A percentile compares a stretch with the other conserved stretches of the same genome.
phyloP scores from a whole-genome alignment of 2,797 vertebrate genomes.

The Catamblyrhynchus diadema region DNA sequence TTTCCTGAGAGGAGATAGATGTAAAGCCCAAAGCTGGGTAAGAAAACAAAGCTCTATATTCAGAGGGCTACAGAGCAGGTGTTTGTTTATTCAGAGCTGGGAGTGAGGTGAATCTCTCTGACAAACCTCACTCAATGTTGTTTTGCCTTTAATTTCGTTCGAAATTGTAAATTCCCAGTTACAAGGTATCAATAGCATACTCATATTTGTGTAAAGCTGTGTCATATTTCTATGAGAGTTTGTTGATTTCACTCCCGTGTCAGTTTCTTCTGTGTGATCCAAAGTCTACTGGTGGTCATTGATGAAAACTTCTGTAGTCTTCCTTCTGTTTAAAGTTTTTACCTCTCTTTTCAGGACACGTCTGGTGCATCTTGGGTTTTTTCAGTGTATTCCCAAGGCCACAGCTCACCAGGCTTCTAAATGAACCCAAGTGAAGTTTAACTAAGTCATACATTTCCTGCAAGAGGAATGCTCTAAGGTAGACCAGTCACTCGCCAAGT shows the following conservation, averaged over 20 bases:
- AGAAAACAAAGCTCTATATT: not conserved
- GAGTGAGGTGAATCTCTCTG: no score
- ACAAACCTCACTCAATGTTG: no score
- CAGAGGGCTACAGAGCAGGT: not conserved
- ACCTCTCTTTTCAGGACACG: no score
- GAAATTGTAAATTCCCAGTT: not conserved
- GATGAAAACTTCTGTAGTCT: not conserved
- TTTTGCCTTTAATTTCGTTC: not conserved
- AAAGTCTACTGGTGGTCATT: not conserved
- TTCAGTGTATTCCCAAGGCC: not conserved
- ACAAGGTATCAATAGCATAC: not conserved
- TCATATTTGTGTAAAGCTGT: no score
- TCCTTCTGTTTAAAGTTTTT: no score
- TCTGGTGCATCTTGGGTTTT: no score
- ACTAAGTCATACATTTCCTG: not conserved
- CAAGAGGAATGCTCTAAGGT: fast-evolving
- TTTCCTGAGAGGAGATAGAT: not conserved
- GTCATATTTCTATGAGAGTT: not conserved
- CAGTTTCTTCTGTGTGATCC: not conserved
- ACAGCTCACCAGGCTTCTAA: not conserved
- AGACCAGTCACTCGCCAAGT: not conserved
- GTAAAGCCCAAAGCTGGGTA: not conserved
- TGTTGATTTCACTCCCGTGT: no score
- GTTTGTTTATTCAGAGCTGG: not conserved
- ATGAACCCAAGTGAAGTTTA: not conserved